Evolutionary conservation across 2,113 vertebrate species (phyloP).

Genomic region (Lampris megalopsis): DNA sequence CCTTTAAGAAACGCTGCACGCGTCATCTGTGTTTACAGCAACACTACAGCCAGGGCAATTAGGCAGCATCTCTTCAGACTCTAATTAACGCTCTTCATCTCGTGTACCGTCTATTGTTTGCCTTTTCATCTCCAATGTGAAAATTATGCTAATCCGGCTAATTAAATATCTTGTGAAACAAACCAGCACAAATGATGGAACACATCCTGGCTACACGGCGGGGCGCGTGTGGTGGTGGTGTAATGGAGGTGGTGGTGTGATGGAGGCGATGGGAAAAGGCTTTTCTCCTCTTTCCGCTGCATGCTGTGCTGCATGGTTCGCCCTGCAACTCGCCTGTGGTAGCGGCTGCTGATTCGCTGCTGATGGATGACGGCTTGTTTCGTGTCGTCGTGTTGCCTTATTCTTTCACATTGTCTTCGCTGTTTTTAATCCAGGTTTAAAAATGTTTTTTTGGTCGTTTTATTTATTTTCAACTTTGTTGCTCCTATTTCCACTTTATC

Average conservation of each 20-base stretch:
- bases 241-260: neutral
- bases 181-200: conserved; percentile 42
- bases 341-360: no score
- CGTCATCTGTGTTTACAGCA: conserved; percentile 29
- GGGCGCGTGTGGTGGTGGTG: neutral
- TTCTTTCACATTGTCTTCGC: no score
- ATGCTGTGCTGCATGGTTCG: no score
- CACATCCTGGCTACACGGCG: neutral
- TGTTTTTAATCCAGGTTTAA: no score
- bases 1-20: neutral
- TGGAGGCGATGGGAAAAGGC: no score
- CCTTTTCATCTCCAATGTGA: conserved; percentile 57
- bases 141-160: conserved; percentile 69
- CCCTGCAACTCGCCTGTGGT: no score
- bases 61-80: conserved; percentile 52
- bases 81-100: conserved; percentile 64
- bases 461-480: no score
- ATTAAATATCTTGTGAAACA: conserved; percentile 62
- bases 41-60: conserved; percentile 47
- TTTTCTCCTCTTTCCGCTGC: no score
- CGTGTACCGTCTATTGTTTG: conserved; percentile 56
- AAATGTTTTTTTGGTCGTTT: no score
- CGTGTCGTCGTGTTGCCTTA: no score
- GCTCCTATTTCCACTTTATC: no score
- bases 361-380: no score